Evolutionary conservation across 2,113 vertebrate genomes (phyloP).

Genomic region (Eupsittula cactorum): DNA sequence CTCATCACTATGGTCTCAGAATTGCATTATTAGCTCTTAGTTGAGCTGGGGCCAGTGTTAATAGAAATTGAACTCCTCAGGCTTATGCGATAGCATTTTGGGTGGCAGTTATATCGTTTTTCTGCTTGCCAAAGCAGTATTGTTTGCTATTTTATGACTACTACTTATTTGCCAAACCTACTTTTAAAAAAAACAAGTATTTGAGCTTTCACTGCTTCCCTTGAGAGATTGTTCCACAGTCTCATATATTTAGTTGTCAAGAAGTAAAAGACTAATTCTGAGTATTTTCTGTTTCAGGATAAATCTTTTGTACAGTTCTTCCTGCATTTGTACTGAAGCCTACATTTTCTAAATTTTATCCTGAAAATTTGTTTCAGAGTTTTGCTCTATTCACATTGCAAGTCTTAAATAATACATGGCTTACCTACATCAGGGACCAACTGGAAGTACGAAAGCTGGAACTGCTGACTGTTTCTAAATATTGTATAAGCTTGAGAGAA

Average conservation of each 20-base stretch:
- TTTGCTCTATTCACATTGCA: neutral
- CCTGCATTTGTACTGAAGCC: neutral
- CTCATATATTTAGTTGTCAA: neutral
- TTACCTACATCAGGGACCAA: neutral
- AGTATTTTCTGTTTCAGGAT: neutral
- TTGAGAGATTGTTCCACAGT: neutral
- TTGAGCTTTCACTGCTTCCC: neutral
- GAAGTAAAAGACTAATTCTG: neutral
- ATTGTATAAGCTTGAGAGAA: conserved; percentile 50
- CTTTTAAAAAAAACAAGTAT: neutral
- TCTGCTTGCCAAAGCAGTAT: neutral
- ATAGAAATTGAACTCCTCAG: neutral
- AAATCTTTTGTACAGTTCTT: neutral
- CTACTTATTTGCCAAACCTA: neutral
- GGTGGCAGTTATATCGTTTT: neutral
- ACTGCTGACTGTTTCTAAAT: conserved; percentile 39
- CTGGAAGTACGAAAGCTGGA: conserved; percentile 27
- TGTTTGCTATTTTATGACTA: neutral
- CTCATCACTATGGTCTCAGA: neutral
- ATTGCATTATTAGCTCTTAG: neutral
- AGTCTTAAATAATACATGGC: conserved; percentile 19
- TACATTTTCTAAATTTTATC: neutral
- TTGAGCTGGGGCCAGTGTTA: neutral
- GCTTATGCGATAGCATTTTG: neutral
- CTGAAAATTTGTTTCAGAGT: neutral